A percentile compares a stretch with the other conserved stretches of the same genome.
These are phyloP conservation scores for Cassiopea xamachana DNA, from an alignment of 30 jellyfish, hydroid and myxozoan genomes.

Conservation along the genomic window DNA sequence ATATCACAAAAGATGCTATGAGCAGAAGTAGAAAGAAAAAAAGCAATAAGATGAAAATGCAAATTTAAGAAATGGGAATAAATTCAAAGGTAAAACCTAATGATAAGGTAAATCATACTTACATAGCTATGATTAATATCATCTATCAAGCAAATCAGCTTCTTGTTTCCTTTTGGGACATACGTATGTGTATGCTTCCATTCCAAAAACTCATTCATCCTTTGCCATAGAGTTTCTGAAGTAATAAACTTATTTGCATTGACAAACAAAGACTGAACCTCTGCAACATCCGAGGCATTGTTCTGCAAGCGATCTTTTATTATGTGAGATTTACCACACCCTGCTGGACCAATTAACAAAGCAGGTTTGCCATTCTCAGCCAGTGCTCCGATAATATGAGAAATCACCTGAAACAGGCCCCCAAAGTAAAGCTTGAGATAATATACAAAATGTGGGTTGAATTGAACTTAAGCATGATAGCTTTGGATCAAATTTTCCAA, in stretches of 20 bases:
- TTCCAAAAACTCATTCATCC: slow-evolving; percentile 75
- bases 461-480: too few relatives aligned
- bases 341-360: slow-evolving; percentile 69
- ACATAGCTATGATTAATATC: slow-evolving; percentile 69
- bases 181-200: slow-evolving; percentile 81
- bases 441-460: too few relatives aligned
- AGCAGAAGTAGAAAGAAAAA: background rate
- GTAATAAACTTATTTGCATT: slow-evolving; percentile 74
- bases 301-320: slow-evolving; percentile 58
- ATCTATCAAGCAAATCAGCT: slow-evolving; percentile 76
- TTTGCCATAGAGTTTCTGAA: slow-evolving; percentile 64
- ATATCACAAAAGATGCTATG: too few relatives aligned
- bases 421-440: background rate
- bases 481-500: too few relatives aligned
- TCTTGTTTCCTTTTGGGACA: slow-evolving; percentile 83
- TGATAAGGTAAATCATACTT: background rate
- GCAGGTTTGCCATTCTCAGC: slow-evolving; percentile 67
- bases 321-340: slow-evolving; percentile 83
- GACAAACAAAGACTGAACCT: slow-evolving; percentile 64
- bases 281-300: slow-evolving; percentile 74
- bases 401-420: slow-evolving; percentile 36
- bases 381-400: slow-evolving; percentile 57
- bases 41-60: background rate
- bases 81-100: background rate
- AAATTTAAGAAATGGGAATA: background rate